These are phyloP conservation scores for Neoarius graeffei DNA, from an alignment of 2,113 vertebrate genomes.

Conservation along the genomic window DNA sequence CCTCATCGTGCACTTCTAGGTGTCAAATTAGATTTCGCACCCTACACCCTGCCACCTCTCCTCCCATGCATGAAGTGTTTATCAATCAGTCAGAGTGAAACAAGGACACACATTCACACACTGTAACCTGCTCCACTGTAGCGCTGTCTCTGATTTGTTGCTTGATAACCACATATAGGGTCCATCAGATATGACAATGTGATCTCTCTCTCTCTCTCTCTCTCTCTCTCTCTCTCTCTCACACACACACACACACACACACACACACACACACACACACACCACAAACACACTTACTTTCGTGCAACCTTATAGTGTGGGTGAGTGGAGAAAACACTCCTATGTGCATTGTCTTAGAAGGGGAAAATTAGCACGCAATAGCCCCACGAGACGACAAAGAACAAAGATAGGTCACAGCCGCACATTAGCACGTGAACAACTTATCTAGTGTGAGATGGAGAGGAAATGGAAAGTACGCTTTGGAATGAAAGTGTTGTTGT, in stretches of 20 bases:
- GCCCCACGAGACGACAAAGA: background rate
- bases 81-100: constrained; percentile 39
- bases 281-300: no score
- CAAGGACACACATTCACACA: constrained; percentile 8
- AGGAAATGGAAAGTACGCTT: constrained; percentile 70
- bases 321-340: background rate
- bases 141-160: constrained; percentile 34
- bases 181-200: constrained; percentile 44
- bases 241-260: background rate
- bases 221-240: no score
- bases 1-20: constrained; percentile 51
- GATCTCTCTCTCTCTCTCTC: background rate
- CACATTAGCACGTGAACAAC: constrained; percentile 69
- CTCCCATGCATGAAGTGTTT: constrained; percentile 32
- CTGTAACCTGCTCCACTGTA: constrained; percentile 20
- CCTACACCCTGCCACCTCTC: constrained; percentile 39
- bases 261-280: constrained; percentile 22
- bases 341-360: constrained; percentile 21
- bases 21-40: constrained; percentile 56
- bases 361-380: constrained; percentile 38
- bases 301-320: background rate
- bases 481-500: constrained; percentile 36
- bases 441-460: constrained; percentile 61
- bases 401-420: constrained; percentile 65
- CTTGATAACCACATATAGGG: constrained; percentile 39